Percentiles rank a stretch among this genome's conserved stretches.
These are phyloP conservation scores for Arrhopalites spinosus DNA, from an alignment of 2,888 invertebrate genomes.

Conservation along the genomic window DNA sequence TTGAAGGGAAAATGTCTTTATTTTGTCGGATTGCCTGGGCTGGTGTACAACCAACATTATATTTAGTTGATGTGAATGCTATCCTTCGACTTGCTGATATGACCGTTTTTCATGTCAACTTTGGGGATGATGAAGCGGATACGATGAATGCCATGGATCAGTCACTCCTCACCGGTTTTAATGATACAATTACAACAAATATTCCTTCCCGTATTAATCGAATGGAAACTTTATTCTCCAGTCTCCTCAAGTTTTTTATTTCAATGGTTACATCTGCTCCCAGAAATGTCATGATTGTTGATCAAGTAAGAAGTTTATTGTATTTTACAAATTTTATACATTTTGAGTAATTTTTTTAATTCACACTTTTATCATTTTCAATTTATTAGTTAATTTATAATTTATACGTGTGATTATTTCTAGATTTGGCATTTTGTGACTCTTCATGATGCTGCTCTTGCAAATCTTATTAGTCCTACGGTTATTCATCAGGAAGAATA, in stretches of 20 bases:
- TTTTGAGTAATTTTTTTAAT: neutral
- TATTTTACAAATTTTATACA: neutral
- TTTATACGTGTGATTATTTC: conserved; percentile 20
- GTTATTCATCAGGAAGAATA: conserved; percentile 22
- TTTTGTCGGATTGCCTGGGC: conserved; percentile 48
- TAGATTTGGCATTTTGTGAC: conserved; percentile 48
- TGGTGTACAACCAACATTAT: conserved; percentile 44
- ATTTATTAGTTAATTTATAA: neutral
- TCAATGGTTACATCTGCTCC: conserved; percentile 48
- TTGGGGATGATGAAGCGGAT: conserved; percentile 31
- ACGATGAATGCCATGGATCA: neutral
- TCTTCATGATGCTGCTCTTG: conserved; percentile 41
- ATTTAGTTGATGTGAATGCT: conserved; percentile 49
- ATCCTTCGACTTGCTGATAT: conserved; percentile 52
- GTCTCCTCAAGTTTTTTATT: conserved; percentile 50
- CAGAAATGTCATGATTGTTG: conserved; percentile 45
- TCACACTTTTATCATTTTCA: too few relatives aligned
- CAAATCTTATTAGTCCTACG: conserved; percentile 32
- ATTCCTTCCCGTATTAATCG: conserved; percentile 20
- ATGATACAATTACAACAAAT: neutral
- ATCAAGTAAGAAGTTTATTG: conserved; percentile 48
- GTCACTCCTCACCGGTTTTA: neutral
- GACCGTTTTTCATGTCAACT: conserved; percentile 51
- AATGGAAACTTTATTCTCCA: conserved; percentile 46
- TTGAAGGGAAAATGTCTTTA: conserved; percentile 53